Evolutionary conservation across 2,888 invertebrate genomes (phyloP).

Genomic region (Ceratothoa steindachneri): DNA sequence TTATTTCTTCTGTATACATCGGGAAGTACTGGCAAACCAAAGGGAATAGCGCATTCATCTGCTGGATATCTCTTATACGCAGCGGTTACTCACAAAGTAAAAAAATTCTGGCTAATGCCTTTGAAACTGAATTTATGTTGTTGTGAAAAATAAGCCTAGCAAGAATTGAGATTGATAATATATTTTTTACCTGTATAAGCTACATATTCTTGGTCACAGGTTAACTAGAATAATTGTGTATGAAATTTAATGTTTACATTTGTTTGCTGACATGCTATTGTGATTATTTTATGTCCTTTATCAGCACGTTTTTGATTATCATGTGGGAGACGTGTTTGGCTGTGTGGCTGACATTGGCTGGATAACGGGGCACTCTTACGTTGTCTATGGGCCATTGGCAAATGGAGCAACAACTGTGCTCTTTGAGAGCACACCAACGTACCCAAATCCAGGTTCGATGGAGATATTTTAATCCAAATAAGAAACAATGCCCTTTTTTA

Average conservation of each 20-base stretch:
- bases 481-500: no score
- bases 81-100: slow-evolving; percentile 49
- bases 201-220: no score
- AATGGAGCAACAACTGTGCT: slow-evolving; percentile 57
- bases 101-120: no score
- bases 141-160: no score
- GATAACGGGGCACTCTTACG: slow-evolving; percentile 56
- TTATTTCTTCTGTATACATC: slow-evolving; percentile 58
- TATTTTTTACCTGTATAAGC: no score
- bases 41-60: slow-evolving; percentile 51
- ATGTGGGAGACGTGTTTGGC: slow-evolving; percentile 54
- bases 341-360: slow-evolving; percentile 59
- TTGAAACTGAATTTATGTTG: no score
- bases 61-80: slow-evolving; percentile 50
- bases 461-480: not conserved
- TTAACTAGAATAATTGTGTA: no score
- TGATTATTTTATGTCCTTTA: not conserved
- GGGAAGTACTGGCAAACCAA: slow-evolving; percentile 58
- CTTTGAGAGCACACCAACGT: slow-evolving; percentile 57
- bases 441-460: slow-evolving; percentile 56
- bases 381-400: slow-evolving; percentile 57
- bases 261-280: not conserved
- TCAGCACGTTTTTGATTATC: slow-evolving; percentile 56
- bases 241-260: no score
- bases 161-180: no score